Percentiles rank a stretch among this genome's conserved stretches.
phyloP scores from a whole-genome alignment of 2,888 invertebrate species.

The Lasius fuliginosus region DNA sequence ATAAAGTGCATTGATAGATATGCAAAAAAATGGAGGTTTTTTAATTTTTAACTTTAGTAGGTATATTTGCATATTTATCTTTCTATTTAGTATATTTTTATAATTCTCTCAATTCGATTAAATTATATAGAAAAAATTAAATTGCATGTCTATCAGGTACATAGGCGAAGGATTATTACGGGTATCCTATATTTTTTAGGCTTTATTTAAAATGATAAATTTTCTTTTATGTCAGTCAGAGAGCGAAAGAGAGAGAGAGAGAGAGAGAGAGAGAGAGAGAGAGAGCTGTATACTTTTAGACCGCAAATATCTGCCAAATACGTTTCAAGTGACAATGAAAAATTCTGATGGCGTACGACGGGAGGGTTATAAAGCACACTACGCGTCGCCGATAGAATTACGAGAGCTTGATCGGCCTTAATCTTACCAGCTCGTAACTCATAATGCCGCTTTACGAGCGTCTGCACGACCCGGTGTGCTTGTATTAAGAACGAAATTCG shows the following conservation, averaged over 20 bases:
- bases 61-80: too few species aligned
- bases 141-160: background rate
- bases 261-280: too few species aligned
- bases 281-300: background rate
- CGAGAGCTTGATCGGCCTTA: constrained; percentile 78
- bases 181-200: background rate
- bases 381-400: constrained; percentile 76
- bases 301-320: background rate
- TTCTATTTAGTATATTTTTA: background rate
- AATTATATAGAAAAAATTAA: background rate
- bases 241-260: too few species aligned
- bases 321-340: constrained; percentile 51
- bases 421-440: constrained; percentile 80
- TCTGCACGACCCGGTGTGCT: constrained; percentile 61
- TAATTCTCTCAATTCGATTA: background rate
- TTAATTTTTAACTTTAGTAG: background rate
- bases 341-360: constrained; percentile 63
- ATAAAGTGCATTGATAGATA: background rate
- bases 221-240: background rate
- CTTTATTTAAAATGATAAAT: background rate
- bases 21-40: background rate
- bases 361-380: constrained; percentile 62
- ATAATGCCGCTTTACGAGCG: constrained; percentile 81
- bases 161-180: background rate
- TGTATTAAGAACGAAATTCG: constrained; percentile 70